Base-by-base conservation (phyloP, 2,113 vertebrate genomes). In the Dendrocopos noguchii region DNA sequence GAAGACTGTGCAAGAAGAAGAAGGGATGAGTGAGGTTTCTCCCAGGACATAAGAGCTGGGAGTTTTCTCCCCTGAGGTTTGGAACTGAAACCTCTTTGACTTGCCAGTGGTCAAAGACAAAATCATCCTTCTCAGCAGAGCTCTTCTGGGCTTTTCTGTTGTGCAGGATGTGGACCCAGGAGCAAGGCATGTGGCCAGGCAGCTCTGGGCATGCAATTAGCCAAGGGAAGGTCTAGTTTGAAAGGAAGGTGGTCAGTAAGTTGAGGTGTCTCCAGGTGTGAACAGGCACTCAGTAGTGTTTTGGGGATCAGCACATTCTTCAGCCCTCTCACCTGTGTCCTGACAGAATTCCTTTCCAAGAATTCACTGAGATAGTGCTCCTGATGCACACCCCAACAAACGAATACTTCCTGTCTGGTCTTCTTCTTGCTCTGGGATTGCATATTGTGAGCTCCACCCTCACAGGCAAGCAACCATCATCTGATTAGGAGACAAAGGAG, bases 201-300 rank as follows among this genome's bases (percentile, higher is more conserved):
- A 80, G 24, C 27, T 70, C 10, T 67, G 21, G 22, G 9, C 4
- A 4, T 21, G n/a, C 16, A 57, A 27, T 39, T 47, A 63, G 31
- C 7, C 0, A 0, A 44, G 27, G 36, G 12, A 65, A 84, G 17
- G 5, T 65, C 57, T 82, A 4, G 12, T 28, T 65, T 56, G 10
- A 64, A 84, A 15, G 2, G 3, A 3, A 24, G 34, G 66, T 11
- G 21, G 47, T 2, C 6, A 7, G 7, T 21, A 11, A 57, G 53
- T 5, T 2, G 20, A 73, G 19, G 34, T 28, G 18, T 63, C 42
- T 77, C 42, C 14, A 70, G 28, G 17, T 39, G 21, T 42, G 15
- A 24, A 52, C 24, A 80, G 42, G 68, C 17, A 80, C 9, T 28
- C 50, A 57, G 21, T 12, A n/a, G 29, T 52, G 24, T 22, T 65